A percentile compares a stretch with the other conserved stretches of the same genome.
Evolutionary conservation across 2,113 vertebrate species (phyloP).

Genomic region (Gasterosteus aculeatus): DNA sequence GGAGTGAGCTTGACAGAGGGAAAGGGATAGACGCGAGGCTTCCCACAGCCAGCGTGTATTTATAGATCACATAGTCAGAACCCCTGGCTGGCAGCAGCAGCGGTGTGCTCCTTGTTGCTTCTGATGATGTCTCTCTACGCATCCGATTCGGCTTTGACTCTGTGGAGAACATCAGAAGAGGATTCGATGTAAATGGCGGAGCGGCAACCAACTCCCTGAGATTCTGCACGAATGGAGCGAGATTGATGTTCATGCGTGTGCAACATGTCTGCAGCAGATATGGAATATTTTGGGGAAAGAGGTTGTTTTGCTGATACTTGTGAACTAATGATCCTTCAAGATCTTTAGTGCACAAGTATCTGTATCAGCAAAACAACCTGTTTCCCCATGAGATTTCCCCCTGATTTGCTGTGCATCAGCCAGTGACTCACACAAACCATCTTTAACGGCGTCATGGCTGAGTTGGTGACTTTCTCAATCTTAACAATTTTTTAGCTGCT

Average conservation of each 20-base stretch:
- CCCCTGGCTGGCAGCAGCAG: conserved; percentile 73
- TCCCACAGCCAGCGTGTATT: conserved; percentile 69
- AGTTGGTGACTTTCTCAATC: neutral
- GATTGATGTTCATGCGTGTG: neutral
- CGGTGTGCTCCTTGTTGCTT: conserved; percentile 55
- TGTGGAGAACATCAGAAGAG: conserved; percentile 45
- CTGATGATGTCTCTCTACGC: conserved; percentile 57
- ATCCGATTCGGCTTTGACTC: conserved; percentile 50
- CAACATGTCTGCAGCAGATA: neutral
- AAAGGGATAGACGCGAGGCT: conserved; percentile 54
- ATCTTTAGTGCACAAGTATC: neutral
- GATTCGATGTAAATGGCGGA: conserved; percentile 40
- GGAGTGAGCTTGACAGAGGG: conserved; percentile 30
- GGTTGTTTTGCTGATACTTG: neutral
- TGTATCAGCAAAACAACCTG: neutral
- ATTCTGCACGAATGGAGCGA: conserved; percentile 30
- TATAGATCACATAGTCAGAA: conserved; percentile 76
- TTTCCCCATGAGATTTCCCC: neutral
- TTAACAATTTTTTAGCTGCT: neutral
- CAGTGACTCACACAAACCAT: neutral
- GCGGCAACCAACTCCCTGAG: conserved; percentile 12
- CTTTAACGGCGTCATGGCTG: neutral
- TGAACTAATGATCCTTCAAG: neutral
- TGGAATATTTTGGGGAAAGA: neutral
- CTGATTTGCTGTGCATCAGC: neutral